A percentile compares a stretch with the other conserved stretches of the same genome.
These are phyloP conservation scores for Rhizoglyphus robini DNA, from an alignment of 1,140 invertebrate species.

Conservation along the genomic window DNA sequence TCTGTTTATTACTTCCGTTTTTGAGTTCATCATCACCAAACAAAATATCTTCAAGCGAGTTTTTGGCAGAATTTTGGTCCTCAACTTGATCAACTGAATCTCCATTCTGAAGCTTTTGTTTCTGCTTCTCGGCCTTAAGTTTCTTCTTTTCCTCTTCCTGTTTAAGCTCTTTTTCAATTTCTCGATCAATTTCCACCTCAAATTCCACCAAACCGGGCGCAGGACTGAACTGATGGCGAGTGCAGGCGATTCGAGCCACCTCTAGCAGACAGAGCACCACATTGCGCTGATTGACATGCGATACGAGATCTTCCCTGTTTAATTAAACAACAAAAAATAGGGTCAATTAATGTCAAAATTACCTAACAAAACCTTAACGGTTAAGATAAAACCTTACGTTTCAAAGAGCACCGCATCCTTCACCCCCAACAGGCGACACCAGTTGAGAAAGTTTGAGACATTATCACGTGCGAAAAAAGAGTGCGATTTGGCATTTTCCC, in stretches of 20 bases:
- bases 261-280: constrained; percentile 78
- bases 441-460: constrained; percentile 81
- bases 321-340: neutral
- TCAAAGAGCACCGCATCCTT: constrained; percentile 80
- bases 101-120: neutral
- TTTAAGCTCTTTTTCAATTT: constrained; percentile 29
- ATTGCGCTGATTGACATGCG: constrained; percentile 40
- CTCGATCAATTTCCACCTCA: constrained; percentile 69
- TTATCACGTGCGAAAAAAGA: constrained; percentile 86
- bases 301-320: constrained; percentile 21
- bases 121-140: neutral
- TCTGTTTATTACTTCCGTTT: neutral
- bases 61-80: neutral
- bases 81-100: neutral
- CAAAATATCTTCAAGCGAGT: neutral
- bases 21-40: neutral
- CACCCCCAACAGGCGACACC: constrained; percentile 68
- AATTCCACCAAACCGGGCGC: constrained; percentile 65
- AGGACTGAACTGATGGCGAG: constrained; percentile 60
- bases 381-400: constrained; percentile 54
- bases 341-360: constrained; percentile 2
- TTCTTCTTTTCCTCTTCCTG: constrained; percentile 35
- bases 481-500: constrained; percentile 52
- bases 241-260: constrained; percentile 59
- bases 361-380: neutral